Percentiles rank a stretch among this genome's conserved stretches.
These are phyloP conservation scores for Hoplodrina ambigua DNA, from an alignment of 2,888 invertebrate species.

Conservation along the genomic window DNA sequence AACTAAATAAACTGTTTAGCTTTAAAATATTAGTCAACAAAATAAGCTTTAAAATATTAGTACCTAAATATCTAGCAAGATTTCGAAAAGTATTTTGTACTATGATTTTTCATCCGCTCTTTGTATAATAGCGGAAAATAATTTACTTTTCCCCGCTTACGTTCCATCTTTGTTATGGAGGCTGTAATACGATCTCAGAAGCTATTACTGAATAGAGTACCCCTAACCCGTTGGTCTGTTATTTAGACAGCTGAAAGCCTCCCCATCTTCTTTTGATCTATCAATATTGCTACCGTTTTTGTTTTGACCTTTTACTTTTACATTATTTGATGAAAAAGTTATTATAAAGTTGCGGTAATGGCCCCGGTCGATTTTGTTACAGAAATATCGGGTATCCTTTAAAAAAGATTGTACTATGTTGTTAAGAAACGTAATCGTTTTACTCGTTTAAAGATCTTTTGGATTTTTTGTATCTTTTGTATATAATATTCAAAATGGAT, in stretches of 20 bases:
- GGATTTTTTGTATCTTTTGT: neutral
- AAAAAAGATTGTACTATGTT: constrained; percentile 23
- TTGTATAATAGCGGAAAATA: constrained; percentile 61
- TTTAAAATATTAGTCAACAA: neutral
- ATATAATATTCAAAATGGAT: too few species aligned
- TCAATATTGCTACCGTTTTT: constrained; percentile 29
- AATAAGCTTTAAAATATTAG: neutral
- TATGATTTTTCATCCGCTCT: constrained; percentile 42
- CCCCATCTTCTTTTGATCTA: constrained; percentile 41
- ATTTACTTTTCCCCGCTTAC: constrained; percentile 46
- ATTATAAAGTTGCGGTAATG: constrained; percentile 41
- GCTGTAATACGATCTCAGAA: constrained; percentile 51
- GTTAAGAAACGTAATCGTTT: constrained; percentile 9
- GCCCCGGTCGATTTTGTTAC: constrained; percentile 35
- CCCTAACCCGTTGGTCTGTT: constrained; percentile 53
- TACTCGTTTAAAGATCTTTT: neutral
- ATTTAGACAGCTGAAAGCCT: constrained; percentile 61
- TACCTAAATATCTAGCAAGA: constrained; percentile 14
- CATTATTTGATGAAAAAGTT: constrained; percentile 18
- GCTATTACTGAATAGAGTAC: constrained; percentile 51
- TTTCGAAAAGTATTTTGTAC: constrained; percentile 22
- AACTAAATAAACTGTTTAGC: too few species aligned
- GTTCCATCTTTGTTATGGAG: constrained; percentile 52
- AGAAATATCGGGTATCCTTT: constrained; percentile 37
- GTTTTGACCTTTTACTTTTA: constrained; percentile 12